Evolutionary conservation across 2,888 invertebrate genomes (phyloP).

Genomic region (Lysandra bellargus): DNA sequence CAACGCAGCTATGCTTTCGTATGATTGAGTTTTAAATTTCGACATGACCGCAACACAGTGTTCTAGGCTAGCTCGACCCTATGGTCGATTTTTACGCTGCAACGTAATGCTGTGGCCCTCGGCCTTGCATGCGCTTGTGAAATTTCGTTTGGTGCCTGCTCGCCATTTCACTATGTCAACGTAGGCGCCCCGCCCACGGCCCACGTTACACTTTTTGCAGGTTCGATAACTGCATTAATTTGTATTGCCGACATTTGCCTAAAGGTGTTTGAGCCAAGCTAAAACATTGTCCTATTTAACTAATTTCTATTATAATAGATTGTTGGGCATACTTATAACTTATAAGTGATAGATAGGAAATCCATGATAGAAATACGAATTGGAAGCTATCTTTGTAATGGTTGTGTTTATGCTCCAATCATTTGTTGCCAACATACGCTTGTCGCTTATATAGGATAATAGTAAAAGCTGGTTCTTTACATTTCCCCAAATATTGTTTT

Average conservation of each 20-base stretch:
- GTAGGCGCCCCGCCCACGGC: slow-evolving; percentile 4
- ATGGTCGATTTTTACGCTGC: no score
- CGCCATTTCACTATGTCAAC: slow-evolving; percentile 19
- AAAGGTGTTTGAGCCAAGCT: background rate
- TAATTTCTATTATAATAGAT: background rate
- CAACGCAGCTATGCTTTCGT: no score
- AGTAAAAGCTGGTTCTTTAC: background rate
- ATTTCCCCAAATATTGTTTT: slow-evolving; percentile 2
- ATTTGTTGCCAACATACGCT: no score
- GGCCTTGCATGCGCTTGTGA: slow-evolving; percentile 25
- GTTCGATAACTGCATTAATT: background rate
- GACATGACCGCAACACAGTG: no score
- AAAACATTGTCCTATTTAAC: background rate
- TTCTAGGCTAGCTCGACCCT: no score
- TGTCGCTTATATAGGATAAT: background rate
- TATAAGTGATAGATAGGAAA: no score
- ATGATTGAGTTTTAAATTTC: no score
- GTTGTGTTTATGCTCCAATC: no score
- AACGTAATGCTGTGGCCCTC: no score
- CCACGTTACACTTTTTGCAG: background rate
- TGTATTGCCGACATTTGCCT: background rate
- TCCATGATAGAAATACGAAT: no score
- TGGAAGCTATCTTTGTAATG: no score
- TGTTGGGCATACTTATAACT: no score
- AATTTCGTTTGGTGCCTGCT: slow-evolving; percentile 9